Percentiles rank a stretch among this genome's conserved stretches.
Conservation (phyloP, 2,113 vertebrate genomes). For the Sorex araneus region DNA sequence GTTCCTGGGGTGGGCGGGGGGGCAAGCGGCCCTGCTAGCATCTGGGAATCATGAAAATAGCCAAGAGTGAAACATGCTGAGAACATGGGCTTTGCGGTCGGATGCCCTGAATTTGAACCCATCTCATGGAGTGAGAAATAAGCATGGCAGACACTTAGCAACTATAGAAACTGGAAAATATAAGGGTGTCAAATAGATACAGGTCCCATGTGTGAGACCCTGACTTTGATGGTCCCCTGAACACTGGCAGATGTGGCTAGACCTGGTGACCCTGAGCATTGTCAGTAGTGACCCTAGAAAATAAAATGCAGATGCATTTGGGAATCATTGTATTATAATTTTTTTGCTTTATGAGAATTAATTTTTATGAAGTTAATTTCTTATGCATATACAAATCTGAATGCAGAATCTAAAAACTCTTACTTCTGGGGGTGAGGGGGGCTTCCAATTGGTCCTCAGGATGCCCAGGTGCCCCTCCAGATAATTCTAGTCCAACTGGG, state of each 20-base stretch:
- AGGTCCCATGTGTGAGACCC: too few species aligned
- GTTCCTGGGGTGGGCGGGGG: background rate
- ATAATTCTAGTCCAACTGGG: too few species aligned
- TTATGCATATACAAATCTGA: slow-evolving; percentile 15
- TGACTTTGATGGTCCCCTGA: too few species aligned
- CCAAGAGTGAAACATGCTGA: background rate
- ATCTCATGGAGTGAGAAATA: background rate
- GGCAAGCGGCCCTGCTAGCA: background rate
- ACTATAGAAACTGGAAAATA: slow-evolving; percentile 1
- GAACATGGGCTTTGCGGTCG: background rate
- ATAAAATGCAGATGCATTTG: background rate
- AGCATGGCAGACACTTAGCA: background rate
- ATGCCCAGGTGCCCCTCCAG: too few species aligned
- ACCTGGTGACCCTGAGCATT: too few species aligned
- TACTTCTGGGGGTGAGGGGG: too few species aligned
- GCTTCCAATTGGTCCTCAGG: too few species aligned
- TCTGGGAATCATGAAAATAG: background rate
- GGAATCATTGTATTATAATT: slow-evolving; percentile 29
- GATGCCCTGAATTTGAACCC: background rate
- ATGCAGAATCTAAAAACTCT: slow-evolving; percentile 14
- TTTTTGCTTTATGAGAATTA: slow-evolving; percentile 50
- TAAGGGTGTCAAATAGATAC: slow-evolving; percentile 18
- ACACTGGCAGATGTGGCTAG: too few species aligned
- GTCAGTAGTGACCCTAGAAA: too few species aligned
- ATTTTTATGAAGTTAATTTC: slow-evolving; percentile 55